Evolutionary conservation across 2,888 invertebrate genomes (phyloP), one percentile per base, ranked within the genome.

Genomic region (Lithophane semibrunnea): DNA sequence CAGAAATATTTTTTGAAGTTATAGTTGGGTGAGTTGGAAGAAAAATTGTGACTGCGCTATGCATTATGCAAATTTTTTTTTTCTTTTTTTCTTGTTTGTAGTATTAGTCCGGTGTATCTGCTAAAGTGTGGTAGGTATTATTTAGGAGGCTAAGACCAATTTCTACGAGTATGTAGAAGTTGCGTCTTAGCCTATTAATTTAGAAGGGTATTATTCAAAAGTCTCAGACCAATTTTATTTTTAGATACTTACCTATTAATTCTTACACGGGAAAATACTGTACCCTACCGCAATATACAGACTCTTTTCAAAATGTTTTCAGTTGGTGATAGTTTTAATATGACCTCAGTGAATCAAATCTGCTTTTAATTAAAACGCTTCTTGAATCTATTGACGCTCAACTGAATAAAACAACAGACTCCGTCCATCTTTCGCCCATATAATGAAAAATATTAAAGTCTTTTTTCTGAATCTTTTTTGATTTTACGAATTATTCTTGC

Each of bases 1-100:
- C 56, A 85, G 61, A 78, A 78, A 80, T 74, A 79, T 75, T 79
- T 80, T 79, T 75, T 67, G 56, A 49, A 80, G 49, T 80, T 84
- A 75, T 72, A 69, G 77, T 79, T 66, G 56, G 49, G 42, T 24
- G 54, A 12, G 44, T 21, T 24, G 21, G 58, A 9, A 24, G 66
- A 82, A 81, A 83, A 77, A 85, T 77, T 60, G 68, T 73, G 63
- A 64, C 67, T 63, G 9, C n/a, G 8, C 37, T 54, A 56, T 79
- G 60, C 42, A 56, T 64, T 82, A 63, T 67, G 0, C 9, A 60
- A 29, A 3, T 29, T 73, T 29, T 73, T 70, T 54, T 47, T 44
- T 24, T 58, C 47, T 61, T 37, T 24, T 21, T 80, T 56, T 74
- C 13, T 54, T 54, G 29, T 42, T 12, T 42, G 10, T 75, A 5